Evolutionary conservation across 2,797 vertebrate species (phyloP), one percentile per base, ranked within the genome.

Genomic region (Thalassophryne amazonica): DNA sequence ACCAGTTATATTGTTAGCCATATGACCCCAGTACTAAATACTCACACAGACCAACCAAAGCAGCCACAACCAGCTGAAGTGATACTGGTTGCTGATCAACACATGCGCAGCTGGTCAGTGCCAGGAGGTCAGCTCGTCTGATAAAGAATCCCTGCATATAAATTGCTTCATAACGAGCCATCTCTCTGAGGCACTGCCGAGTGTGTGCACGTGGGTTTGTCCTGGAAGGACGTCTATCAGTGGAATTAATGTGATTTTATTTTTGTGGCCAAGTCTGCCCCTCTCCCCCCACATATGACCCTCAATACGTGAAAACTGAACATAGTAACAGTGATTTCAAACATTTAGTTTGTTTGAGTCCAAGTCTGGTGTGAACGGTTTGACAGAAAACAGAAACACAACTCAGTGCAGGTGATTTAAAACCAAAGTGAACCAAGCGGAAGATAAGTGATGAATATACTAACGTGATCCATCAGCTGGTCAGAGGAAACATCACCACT

Each of bases 81-180:
- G 12, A 20, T 52, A 42, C 35, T 13, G 40, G 63, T 56, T 59
- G 52, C 37, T 43, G 50, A 46, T 36, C 17, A 47, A 24, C 32
- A 42, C n/a, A 58, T 33, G 51, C 29, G 43, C 45, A 56, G 42
- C 37, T 51, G 58, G 36, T 40, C 36, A 0, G 36, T 16, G 47
- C 34, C 60, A 60, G 74, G 73, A 77, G 80, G 83, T 85, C 82
- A 73, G 76, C 65, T 73, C 36, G 69, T 78, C 79, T 83, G 73
- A 84, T 81, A 80, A 84, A 83, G 76, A 74, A 74, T 81, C 73
- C 63, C 73, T 85, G 81, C 78, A 87, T 86, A 87, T 84, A 85
- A 86, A 83, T 84, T 84, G 82, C 82, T 86, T 85, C 78, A 80
- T 84, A 84, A 81, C 73, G 79, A 61, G 61, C 19, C 57, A 60